Base-by-base conservation (phyloP, 1,140 invertebrate species). In the Penaeus chinensis region DNA sequence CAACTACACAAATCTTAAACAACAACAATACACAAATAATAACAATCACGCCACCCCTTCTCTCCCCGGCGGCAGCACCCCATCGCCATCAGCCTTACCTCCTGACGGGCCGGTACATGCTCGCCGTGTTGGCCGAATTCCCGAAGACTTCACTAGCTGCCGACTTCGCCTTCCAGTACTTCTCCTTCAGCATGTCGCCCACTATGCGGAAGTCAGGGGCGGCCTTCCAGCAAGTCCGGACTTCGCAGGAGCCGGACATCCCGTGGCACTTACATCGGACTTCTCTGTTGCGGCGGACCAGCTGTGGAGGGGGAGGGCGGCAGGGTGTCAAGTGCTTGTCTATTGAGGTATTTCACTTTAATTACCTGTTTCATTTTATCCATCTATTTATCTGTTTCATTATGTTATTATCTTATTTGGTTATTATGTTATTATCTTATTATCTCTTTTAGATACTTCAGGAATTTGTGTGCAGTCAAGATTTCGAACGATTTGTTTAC, bases 191-290 rank as follows among this genome's bases (percentile, higher is more conserved):
- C 27, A 93, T 92, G 85, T 93, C 92, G 0, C 95, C 94, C 1
- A 95, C 92, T 22, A 92, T 90, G 7, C 92, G 91, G 90, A 96
- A 95, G 7, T 93, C 91, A 4, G 93, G 93, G 19, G 95, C 91
- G 85, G 94, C 92, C 89, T 93, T 93, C 93, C 92, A 94, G 91
- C 93, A 94, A 19, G 93, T 94, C 91, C 93, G 91, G 8, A 92
- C 90, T 0, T 92, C 91, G 89, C 94, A 94, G 32, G 92, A 93
- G 19, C 93, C 93, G 5, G 92, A 93, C 19, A 94, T 91, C 3
- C 94, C 95, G 90, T 95, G 95, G 91, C 95, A 96, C 89, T 94
- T 94, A 91, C 95, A 96, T 62, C 94, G 92, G 79, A 93, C 92
- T 42, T 93, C 92, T 92, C 96, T 91, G 65, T 92, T 82, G 13